A percentile compares a stretch with the other conserved stretches of the same genome.
These are phyloP conservation scores for Chrysomela aeneicollis DNA, from an alignment of 2,888 invertebrate species.

Conservation along the genomic window DNA sequence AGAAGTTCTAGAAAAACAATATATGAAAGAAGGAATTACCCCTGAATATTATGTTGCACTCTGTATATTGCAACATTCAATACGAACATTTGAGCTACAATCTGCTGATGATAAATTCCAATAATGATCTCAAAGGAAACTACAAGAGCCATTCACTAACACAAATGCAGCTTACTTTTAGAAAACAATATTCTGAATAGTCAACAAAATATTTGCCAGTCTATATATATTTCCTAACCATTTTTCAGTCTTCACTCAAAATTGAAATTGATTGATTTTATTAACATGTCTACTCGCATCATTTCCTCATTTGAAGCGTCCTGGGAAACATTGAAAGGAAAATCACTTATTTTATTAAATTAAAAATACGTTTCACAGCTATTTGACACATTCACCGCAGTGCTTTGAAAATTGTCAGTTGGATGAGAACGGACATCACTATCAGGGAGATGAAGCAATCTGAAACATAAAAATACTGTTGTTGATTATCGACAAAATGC, in stretches of 20 bases:
- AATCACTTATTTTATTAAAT: constrained; percentile 43
- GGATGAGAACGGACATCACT: constrained; percentile 18
- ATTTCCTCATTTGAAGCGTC: constrained; percentile 53
- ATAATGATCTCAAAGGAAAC: neutral
- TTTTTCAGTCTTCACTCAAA: constrained; percentile 60
- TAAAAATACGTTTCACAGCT: constrained; percentile 27
- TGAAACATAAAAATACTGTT: constrained; percentile 24
- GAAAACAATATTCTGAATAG: neutral
- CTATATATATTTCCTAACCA: constrained; percentile 38
- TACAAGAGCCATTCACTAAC: neutral
- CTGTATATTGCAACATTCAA: neutral
- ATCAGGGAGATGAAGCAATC: constrained; percentile 15
- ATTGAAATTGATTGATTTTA: constrained; percentile 56
- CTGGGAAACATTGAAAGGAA: constrained; percentile 44
- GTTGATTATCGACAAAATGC: neutral
- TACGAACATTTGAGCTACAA: neutral
- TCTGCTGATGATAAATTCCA: neutral
- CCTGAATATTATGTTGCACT: neutral
- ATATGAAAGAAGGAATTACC: too few relatives aligned
- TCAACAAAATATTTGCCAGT: too few relatives aligned
- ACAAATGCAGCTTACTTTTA: neutral
- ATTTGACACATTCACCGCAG: constrained; percentile 28
- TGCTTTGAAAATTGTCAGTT: constrained; percentile 22
- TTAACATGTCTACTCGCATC: constrained; percentile 57
- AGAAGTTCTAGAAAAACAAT: too few relatives aligned